phyloP scores from a whole-genome alignment of 2,113 vertebrate species.

The Caranx ignobilis region DNA sequence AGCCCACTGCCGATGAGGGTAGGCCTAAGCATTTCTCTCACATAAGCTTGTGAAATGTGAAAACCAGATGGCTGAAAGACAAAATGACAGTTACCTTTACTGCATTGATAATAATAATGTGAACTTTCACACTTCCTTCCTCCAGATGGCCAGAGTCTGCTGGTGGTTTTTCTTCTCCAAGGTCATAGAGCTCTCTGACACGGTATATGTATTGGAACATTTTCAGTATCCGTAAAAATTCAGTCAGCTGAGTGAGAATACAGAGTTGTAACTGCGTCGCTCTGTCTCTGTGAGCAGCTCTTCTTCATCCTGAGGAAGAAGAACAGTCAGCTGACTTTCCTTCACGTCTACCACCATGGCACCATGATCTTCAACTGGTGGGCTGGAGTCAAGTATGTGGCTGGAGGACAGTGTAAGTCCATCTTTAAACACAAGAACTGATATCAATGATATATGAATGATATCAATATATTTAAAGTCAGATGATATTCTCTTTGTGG shows the following conservation, averaged over 20 bases:
- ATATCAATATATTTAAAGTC: background rate
- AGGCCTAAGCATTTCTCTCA: slow-evolving; percentile 37
- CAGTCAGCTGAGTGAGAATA: background rate
- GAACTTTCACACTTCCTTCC: background rate
- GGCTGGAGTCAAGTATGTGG: slow-evolving; percentile 86
- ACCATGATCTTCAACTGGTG: slow-evolving; percentile 89
- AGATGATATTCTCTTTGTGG: background rate
- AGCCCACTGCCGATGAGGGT: slow-evolving; percentile 83
- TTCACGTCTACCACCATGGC: slow-evolving; percentile 88
- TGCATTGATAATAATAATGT: too few species aligned
- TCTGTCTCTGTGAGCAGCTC: slow-evolving; percentile 70
- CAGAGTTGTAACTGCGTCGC: too few species aligned
- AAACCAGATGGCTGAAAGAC: background rate
- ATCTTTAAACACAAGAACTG: too few species aligned
- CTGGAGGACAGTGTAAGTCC: slow-evolving; percentile 87
- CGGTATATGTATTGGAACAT: slow-evolving; percentile 51
- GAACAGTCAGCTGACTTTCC: slow-evolving; percentile 87
- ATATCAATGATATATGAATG: background rate
- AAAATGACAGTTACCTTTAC: background rate
- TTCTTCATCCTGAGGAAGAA: slow-evolving; percentile 90
- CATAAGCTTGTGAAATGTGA: background rate
- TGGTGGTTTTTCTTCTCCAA: slow-evolving; percentile 89
- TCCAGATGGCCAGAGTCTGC: slow-evolving; percentile 89
- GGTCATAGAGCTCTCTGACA: slow-evolving; percentile 81
- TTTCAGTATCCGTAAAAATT: background rate